Evolutionary conservation across 2,113 vertebrate species (phyloP), one percentile per base, ranked within the genome.

Genomic region (Myxocyprinus asiaticus): DNA sequence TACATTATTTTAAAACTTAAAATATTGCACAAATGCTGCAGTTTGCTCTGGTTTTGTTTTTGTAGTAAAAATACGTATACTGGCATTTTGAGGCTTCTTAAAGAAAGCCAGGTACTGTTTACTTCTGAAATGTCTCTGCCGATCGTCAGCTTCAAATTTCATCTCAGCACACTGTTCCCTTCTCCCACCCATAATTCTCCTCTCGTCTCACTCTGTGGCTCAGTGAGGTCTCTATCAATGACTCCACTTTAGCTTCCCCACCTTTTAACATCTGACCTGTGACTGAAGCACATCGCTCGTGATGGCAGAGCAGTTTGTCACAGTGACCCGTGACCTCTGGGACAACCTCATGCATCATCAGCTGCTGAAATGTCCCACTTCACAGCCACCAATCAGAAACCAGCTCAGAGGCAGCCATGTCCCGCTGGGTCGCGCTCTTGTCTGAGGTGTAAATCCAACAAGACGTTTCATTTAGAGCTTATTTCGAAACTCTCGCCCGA

Each of bases 241-340:
- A 17, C 55, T 85, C 3, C 81, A 68, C 85, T 79, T 53, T 17
- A 43, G 55, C 15, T 5, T 15, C 66, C 70, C 5, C 61, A 63
- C 61, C 22, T 61, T 78, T 86, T 82, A 70, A 85, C 75, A 56
- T 86, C 78, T 71, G 45, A 66, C 82, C 67, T 84, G 66, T 62
- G 55, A 67, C 82, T 83, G 83, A 71, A 61, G 47, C 48, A 67
- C 67, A 82, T 50, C 22, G 7, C 43, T 64, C 43, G 80, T 56
- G 48, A 71, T 76, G 63, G 64, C 63, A 62, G 53, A 76, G 68
- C 15, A 7, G 58, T 78, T 83, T 79, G 77, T 85, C 61, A 59
- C 43, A 7, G 67, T 55, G 76, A 44, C 81, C 80, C 22, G 7
- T 44, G 62, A 79, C 75, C 45, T 33, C 45, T 33, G 5, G 14